Conservation (phyloP, 2,888 invertebrate species). For the Carcina quercana region DNA sequence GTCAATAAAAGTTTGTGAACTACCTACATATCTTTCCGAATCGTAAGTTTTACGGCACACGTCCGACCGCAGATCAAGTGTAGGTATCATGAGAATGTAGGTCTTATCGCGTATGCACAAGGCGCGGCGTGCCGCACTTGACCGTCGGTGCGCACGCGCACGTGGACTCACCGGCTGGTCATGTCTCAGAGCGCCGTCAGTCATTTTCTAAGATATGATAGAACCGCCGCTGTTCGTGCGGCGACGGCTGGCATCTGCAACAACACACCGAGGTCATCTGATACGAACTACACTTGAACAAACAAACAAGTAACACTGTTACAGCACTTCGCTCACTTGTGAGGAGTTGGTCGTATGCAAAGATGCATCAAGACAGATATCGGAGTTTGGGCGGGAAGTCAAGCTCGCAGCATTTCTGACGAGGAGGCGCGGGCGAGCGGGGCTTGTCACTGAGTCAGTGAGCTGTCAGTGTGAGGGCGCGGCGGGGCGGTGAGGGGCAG, state of each 20-base stretch:
- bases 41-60: too few relatives aligned
- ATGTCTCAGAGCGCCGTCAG: conserved; percentile 61
- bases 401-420: conserved; percentile 50
- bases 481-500: conserved; percentile 8
- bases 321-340: conserved; percentile 48
- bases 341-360: conserved; percentile 47
- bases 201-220: conserved; percentile 72
- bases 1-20: too few relatives aligned
- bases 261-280: conserved; percentile 60
- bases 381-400: conserved; percentile 41
- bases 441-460: conserved; percentile 54
- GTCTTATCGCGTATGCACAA: too few relatives aligned
- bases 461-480: background rate
- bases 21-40: too few relatives aligned
- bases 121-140: too few relatives aligned
- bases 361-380: conserved; percentile 59
- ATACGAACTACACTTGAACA: conserved; percentile 20
- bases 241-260: conserved; percentile 69
- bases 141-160: conserved; percentile 3
- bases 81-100: too few relatives aligned
- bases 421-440: conserved; percentile 46
- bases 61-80: too few relatives aligned
- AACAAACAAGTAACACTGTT: background rate
- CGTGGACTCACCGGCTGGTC: conserved; percentile 62
- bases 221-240: conserved; percentile 66